These are phyloP conservation scores for Lochmaea capreae DNA, from an alignment of 2,888 invertebrate species.

Conservation along the genomic window DNA sequence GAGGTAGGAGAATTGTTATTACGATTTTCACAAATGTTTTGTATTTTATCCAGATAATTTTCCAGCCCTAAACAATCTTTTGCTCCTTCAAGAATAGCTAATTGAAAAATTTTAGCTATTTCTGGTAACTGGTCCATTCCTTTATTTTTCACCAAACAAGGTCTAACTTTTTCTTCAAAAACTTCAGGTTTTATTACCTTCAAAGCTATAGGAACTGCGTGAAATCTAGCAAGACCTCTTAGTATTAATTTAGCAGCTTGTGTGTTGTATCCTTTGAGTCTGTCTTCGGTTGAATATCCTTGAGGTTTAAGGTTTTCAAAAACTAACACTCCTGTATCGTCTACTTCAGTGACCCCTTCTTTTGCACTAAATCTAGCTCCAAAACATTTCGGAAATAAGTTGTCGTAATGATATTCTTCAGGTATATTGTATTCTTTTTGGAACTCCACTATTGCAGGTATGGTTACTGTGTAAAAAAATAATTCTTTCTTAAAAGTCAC, in stretches of 20 bases:
- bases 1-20: too few relatives aligned
- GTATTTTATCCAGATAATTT: too few relatives aligned
- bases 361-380: slow-evolving; percentile 68
- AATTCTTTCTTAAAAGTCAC: slow-evolving; percentile 72
- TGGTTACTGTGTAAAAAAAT: slow-evolving; percentile 67
- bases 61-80: too few relatives aligned
- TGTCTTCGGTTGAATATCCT: slow-evolving; percentile 68
- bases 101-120: too few relatives aligned
- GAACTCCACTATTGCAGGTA: slow-evolving; percentile 66
- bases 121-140: slow-evolving; percentile 49
- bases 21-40: too few relatives aligned
- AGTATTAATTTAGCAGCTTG: slow-evolving; percentile 66
- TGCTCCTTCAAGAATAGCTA: too few relatives aligned
- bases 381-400: slow-evolving; percentile 68
- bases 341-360: slow-evolving; percentile 63
- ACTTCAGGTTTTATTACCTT: slow-evolving; percentile 65
- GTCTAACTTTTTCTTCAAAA: slow-evolving; percentile 64
- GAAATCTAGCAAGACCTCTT: slow-evolving; percentile 61
- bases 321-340: slow-evolving; percentile 70
- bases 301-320: slow-evolving; percentile 69
- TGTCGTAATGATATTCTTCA: slow-evolving; percentile 62
- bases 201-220: slow-evolving; percentile 67
- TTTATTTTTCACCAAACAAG: slow-evolving; percentile 60
- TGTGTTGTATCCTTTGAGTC: slow-evolving; percentile 68
- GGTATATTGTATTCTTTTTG: slow-evolving; percentile 66